Base-by-base conservation (phyloP, 1,140 invertebrate genomes). In the Agrypnia vestita region DNA sequence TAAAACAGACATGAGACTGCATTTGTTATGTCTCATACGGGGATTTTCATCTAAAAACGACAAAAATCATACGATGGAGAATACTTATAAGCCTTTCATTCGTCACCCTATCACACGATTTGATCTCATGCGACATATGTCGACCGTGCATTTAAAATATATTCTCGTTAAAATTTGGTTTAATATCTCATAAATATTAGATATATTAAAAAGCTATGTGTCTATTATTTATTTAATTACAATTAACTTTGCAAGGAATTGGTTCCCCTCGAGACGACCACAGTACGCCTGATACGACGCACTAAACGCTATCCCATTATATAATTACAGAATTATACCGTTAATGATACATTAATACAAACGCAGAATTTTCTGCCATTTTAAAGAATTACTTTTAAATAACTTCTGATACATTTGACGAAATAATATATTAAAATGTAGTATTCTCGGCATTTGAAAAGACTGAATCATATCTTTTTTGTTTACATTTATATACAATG, bases 201-300 rank as follows among this genome's bases (percentile, higher is more conserved):
- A 71, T 74, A 59, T 79, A 72, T 73, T 79, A 79, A 62, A 69
- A 79, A 74, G 53, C 77, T 79, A 79, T 73, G 73, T 73, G 17
- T 73, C 69, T 73, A 78, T 46, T 51, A 78, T 82, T 82, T 79
- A 80, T 78, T 80, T 74, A 75, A 83, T 83, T 80, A 83, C 72
- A 80, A 78, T 73, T 76, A 67, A 44, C 49, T 78, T 88, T 89
- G 88, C 88, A 90, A 89, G 89, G 88, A 89, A 86, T 90, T 82
- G 89, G 88, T 90, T 89, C 89, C 89, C 55, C 86, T 85, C 1
- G 87, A 83, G 49, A 56, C n/a, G 80, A 73, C 44, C 15, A 73
- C 49, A 12, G 8, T 44, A 17, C 15, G 51, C 25, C 71, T 73
- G 71, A 73, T 73, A 12, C 44, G 71, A 73, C 51, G n/a, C 6